Evolutionary conservation across 2,888 invertebrate species (phyloP).

Genomic region (Electrophaes corylata): DNA sequence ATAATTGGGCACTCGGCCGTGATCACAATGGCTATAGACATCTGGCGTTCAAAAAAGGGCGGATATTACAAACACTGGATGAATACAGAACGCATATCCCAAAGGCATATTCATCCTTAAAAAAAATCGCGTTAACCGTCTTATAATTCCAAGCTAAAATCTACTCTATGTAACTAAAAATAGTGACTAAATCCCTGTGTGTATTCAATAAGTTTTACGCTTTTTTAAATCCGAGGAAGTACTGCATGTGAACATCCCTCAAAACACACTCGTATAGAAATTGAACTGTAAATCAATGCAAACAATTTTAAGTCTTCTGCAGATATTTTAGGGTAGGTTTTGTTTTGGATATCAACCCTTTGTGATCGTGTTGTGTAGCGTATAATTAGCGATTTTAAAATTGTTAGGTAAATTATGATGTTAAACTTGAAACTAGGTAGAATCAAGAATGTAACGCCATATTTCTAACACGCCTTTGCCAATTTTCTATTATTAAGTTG

Average conservation of each 20-base stretch:
- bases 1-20: constrained; percentile 81
- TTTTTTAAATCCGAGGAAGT: constrained; percentile 43
- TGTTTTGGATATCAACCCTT: constrained; percentile 60
- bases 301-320: constrained; percentile 36
- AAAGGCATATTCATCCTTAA: constrained; percentile 55
- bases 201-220: constrained; percentile 36
- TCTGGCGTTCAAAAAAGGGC: constrained; percentile 81
- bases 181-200: constrained; percentile 44
- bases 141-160: constrained; percentile 32
- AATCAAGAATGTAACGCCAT: constrained; percentile 47
- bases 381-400: constrained; percentile 82
- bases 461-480: constrained; percentile 45
- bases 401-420: constrained; percentile 73
- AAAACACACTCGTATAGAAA: constrained; percentile 66
- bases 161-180: constrained; percentile 20
- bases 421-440: constrained; percentile 43
- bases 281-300: constrained; percentile 22
- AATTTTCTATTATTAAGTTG: constrained; percentile 43
- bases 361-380: constrained; percentile 72
- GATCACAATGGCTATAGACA: constrained; percentile 62
- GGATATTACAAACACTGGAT: constrained; percentile 78
- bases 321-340: constrained; percentile 42
- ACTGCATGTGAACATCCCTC: constrained; percentile 82
- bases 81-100: constrained; percentile 74
- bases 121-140: constrained; percentile 35